Evolutionary conservation across 1,140 invertebrate genomes (phyloP), one percentile per base, ranked within the genome.

Genomic region (Drosophila hydei): DNA sequence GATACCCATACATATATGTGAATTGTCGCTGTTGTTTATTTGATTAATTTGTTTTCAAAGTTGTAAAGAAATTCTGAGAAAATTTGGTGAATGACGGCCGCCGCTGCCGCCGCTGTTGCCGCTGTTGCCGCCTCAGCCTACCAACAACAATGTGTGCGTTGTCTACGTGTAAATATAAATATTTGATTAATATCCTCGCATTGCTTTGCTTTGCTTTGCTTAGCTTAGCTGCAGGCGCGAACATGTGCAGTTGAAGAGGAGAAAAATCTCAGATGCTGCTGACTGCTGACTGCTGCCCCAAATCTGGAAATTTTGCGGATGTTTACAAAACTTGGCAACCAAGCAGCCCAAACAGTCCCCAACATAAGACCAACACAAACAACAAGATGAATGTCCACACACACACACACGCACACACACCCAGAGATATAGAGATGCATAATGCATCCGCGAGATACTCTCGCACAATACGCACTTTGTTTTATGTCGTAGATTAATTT

Each of bases 401-500:
- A 42, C 38, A 55, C 14, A 60, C 7, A 52, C n/a, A 65, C 11
- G 63, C 36, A 81, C 7, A 65, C 36, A 40, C 19, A 19, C 50
- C n/a, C n/a, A n/a, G n/a, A 40, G 51, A 51, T n/a, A 16, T 69
- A 60, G 61, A 75, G 73, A 87, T 63, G 64, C 73, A 87, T 87
- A 84, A 74, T 80, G 79, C 80, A 84, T 76, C 47, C 54, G 40
- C 16, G 30, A 73, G 65, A 55, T 69, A 55, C 61, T 51, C 23
- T 59, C 55, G 14, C 33, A 71, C 61, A 71, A 73, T 55, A 61
- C 67, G 61, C 83, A 87, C 81, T 87, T 88, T 87, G 83, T 87
- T 81, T 88, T 75, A 81, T 88, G 55, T 75, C 71, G 75, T 87
- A 88, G 81, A 87, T 87, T 87, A 88, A 87, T 87, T 85, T 87